Conservation (phyloP, 2,888 invertebrate species). For the Pristionchus entomophagus region DNA sequence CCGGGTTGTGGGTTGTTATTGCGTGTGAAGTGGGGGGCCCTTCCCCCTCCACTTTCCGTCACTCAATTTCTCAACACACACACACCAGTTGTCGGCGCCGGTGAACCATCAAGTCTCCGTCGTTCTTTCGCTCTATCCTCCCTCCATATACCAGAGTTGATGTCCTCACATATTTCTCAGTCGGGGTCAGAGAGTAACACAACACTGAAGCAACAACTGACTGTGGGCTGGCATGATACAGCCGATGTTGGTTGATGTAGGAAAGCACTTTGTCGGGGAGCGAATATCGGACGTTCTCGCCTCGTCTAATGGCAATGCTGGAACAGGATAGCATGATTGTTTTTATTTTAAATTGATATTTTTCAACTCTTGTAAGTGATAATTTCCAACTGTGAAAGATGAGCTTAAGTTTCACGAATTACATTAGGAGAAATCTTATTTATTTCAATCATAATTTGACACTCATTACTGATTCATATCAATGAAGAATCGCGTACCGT, state of each 20-base stretch:
- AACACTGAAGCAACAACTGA: conserved; percentile 18
- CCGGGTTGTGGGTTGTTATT: conserved; percentile 28
- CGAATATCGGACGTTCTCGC: conserved; percentile 43
- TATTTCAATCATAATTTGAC: too few species aligned
- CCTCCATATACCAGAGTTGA: neutral
- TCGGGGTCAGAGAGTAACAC: neutral
- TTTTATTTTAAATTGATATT: neutral
- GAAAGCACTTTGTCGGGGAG: conserved; percentile 37
- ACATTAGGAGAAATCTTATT: neutral
- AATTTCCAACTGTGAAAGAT: neutral
- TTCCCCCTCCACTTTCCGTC: neutral
- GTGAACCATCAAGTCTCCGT: neutral
- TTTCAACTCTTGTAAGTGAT: too few species aligned
- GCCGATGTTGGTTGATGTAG: conserved; percentile 33
- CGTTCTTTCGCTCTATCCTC: neutral
- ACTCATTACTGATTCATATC: too few species aligned
- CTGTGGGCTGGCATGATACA: conserved; percentile 11
- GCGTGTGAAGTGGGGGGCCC: neutral
- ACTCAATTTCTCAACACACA: neutral
- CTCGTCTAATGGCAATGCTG: conserved; percentile 28
- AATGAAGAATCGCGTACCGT: too few species aligned
- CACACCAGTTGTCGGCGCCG: conserved; percentile 13
- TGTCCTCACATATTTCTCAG: neutral
- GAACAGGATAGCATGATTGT: neutral
- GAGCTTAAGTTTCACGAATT: too few species aligned